A percentile compares a stretch with the other conserved stretches of the same genome.
Evolutionary conservation across 2,797 vertebrate species (phyloP).

Genomic region (Silurus lanzhouensis): DNA sequence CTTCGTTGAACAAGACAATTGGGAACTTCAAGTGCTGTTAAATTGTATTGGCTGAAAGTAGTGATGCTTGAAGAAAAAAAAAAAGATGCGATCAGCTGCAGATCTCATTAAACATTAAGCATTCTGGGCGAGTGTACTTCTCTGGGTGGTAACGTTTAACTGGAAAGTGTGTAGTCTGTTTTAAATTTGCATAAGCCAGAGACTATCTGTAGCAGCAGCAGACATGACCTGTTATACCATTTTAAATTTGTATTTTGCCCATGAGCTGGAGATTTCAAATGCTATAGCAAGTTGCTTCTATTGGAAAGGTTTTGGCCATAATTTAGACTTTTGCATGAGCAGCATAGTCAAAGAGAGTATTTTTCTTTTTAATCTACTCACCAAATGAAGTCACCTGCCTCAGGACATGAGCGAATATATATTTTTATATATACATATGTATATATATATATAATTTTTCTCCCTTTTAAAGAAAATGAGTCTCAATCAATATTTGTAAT

Average conservation of each 20-base stretch:
- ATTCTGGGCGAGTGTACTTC: background rate
- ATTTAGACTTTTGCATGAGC: background rate
- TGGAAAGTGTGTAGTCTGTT: background rate
- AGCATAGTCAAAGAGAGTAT: background rate
- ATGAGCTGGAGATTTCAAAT: background rate
- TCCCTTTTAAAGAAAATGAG: constrained; percentile 3
- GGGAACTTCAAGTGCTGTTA: background rate
- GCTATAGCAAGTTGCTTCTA: background rate
- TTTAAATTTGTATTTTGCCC: background rate
- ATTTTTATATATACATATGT: background rate
- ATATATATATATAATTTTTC: background rate
- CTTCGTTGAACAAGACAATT: background rate
- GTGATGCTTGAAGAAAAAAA: background rate
- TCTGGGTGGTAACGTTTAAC: background rate
- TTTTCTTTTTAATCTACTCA: background rate
- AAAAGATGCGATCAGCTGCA: background rate
- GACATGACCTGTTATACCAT: background rate
- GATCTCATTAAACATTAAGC: background rate
- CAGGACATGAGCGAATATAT: background rate
- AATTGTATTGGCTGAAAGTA: background rate
- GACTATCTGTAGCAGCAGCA: background rate
- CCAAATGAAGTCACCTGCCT: background rate
- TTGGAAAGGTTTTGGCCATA: background rate
- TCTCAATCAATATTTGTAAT: constrained; percentile 34
- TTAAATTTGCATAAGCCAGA: background rate